Conservation (phyloP, 2,113 vertebrate genomes). For the Pangasianodon hypophthalmus region DNA sequence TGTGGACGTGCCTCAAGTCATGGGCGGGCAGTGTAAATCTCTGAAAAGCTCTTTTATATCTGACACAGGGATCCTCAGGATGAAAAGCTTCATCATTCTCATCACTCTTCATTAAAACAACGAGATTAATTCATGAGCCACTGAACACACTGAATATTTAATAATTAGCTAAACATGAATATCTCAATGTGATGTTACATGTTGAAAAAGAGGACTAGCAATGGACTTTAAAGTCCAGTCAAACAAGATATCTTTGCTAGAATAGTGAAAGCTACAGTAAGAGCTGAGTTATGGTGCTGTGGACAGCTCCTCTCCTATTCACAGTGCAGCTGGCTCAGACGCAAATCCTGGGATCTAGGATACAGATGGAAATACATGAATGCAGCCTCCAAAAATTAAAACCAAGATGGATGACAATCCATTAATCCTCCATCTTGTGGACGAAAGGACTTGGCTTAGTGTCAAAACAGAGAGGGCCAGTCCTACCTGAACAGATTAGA, state of each 20-base stretch:
- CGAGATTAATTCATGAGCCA: constrained; percentile 57
- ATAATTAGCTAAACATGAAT: constrained; percentile 47
- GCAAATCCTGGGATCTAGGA: constrained; percentile 1
- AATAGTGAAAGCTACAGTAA: neutral
- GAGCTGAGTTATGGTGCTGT: constrained; percentile 4
- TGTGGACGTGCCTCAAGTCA: constrained; percentile 71
- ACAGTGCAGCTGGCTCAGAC: neutral
- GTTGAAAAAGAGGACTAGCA: neutral
- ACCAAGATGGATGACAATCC: constrained; percentile 29
- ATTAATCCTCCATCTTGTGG: constrained; percentile 34
- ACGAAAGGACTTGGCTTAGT: constrained; percentile 33
- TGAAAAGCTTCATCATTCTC: constrained; percentile 64
- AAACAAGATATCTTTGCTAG: neutral
- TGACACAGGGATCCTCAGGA: constrained; percentile 66
- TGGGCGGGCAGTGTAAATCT: constrained; percentile 48
- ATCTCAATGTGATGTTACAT: constrained; percentile 15
- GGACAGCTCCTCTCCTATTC: constrained; percentile 28
- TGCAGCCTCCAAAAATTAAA: constrained; percentile 26
- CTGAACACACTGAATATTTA: constrained; percentile 35
- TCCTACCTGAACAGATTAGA: constrained; percentile 35
- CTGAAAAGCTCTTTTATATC: constrained; percentile 70
- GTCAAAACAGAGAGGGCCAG: constrained; percentile 38
- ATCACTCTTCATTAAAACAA: constrained; percentile 72
- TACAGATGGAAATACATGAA: neutral
- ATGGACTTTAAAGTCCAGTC: neutral